A percentile compares a stretch with the other conserved stretches of the same genome.
phyloP scores from a whole-genome alignment of 53 echinoderm and acorn worm species.

The Apostichopus leukothele region DNA sequence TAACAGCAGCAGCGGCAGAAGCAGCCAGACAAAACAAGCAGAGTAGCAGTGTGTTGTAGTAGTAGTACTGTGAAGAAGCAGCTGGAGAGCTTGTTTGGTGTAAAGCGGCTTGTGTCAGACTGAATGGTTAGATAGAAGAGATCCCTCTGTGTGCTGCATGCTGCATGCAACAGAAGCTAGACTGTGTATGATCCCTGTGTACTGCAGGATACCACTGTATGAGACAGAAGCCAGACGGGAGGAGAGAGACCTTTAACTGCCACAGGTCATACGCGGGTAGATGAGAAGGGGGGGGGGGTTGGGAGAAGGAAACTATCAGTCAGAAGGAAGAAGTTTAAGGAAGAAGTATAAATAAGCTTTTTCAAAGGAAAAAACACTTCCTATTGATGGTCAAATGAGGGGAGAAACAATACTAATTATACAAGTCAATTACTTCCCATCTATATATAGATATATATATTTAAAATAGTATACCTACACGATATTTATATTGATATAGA shows the following conservation, averaged over 20 bases:
- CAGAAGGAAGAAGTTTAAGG: too few relatives aligned
- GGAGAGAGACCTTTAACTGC: background rate
- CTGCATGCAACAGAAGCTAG: too few relatives aligned
- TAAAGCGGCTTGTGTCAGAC: constrained; percentile 22
- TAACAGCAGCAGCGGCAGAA: background rate
- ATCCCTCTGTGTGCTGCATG: too few relatives aligned
- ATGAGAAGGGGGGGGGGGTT: too few relatives aligned
- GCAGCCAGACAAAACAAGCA: constrained; percentile 7
- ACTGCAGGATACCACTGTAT: background rate
- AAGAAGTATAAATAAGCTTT: too few relatives aligned
- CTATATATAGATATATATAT: too few relatives aligned
- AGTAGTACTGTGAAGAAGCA: background rate
- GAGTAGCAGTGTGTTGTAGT: background rate
- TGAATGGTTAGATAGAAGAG: background rate
- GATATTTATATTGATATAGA: too few relatives aligned
- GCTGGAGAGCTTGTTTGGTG: constrained; percentile 32
- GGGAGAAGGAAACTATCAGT: too few relatives aligned
- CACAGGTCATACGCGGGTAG: background rate
- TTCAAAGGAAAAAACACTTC: too few relatives aligned
- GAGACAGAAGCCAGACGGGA: background rate
- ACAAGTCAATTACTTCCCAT: background rate
- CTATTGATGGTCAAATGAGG: background rate
- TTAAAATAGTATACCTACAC: too few relatives aligned
- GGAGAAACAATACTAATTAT: background rate
- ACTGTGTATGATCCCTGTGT: too few relatives aligned